phyloP scores from a whole-genome alignment of 2,888 invertebrate species.

The Clitarchus hookeri region DNA sequence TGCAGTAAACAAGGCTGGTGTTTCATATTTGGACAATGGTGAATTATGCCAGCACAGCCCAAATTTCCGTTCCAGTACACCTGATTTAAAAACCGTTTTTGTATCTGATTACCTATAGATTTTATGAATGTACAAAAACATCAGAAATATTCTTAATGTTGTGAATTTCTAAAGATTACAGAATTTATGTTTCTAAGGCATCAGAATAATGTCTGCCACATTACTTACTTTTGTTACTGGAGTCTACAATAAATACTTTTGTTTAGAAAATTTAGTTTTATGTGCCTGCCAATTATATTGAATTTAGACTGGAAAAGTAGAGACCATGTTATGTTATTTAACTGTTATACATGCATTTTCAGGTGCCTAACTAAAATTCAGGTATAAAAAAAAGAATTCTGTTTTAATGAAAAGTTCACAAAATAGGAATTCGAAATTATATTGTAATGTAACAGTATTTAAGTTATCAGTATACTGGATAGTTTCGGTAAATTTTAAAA shows the following conservation, averaged over 20 bases:
- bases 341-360: no score
- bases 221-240: neutral
- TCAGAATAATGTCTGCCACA: neutral
- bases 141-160: neutral
- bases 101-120: slow-evolving; percentile 56
- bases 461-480: no score
- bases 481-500: no score
- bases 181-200: neutral
- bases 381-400: no score
- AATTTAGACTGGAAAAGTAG: no score
- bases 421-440: no score
- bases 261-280: neutral
- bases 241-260: neutral
- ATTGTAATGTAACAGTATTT: no score
- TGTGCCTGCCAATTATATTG: neutral
- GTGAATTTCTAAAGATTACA: neutral
- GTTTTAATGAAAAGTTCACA: no score
- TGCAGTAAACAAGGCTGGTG: slow-evolving; percentile 51
- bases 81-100: slow-evolving; percentile 62
- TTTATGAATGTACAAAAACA: neutral
- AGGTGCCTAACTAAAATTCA: no score
- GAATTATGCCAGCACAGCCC: slow-evolving; percentile 53
- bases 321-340: no score
- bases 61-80: slow-evolving; percentile 56
- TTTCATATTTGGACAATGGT: slow-evolving; percentile 54